Percentiles rank a stretch among this genome's conserved stretches.
Evolutionary conservation across 2,888 invertebrate species (phyloP).

Genomic region (Pardosa pseudoannulata): DNA sequence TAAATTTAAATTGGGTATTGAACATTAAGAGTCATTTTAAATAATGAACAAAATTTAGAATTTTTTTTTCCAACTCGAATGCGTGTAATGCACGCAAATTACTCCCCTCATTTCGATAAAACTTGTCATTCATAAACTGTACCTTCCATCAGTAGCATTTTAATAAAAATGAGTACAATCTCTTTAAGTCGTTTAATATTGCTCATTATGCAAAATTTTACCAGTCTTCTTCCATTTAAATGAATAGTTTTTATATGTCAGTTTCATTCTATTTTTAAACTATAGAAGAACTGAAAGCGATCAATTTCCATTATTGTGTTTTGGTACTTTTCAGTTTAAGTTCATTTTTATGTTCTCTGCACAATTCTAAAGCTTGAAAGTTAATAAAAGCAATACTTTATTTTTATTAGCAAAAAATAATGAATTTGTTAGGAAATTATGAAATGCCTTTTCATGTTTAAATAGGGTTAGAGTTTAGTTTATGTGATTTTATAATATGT

Average conservation of each 20-base stretch:
- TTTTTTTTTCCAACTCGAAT: neutral
- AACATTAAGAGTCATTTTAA: neutral
- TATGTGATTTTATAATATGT: too few species aligned
- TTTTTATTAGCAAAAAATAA: neutral
- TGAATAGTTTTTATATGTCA: neutral
- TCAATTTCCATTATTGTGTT: neutral
- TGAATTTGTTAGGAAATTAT: neutral
- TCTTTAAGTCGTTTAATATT: neutral
- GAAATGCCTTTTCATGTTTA: neutral
- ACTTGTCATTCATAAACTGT: neutral
- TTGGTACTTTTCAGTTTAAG: neutral
- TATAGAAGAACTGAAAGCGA: too few species aligned
- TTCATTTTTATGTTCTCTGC: neutral
- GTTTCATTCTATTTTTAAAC: neutral
- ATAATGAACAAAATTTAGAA: neutral
- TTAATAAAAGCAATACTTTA: neutral
- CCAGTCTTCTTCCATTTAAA: neutral
- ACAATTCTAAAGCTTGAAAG: neutral
- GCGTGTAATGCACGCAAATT: neutral
- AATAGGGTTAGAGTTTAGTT: too few species aligned
- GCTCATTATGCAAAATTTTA: neutral
- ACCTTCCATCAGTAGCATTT: neutral
- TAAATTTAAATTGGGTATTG: neutral
- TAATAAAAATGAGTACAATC: slow-evolving; percentile 11
- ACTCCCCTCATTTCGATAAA: neutral